A percentile compares a stretch with the other conserved stretches of the same genome.
Conservation (phyloP, 2,888 invertebrate species). For the Heliconius charithonia region DNA sequence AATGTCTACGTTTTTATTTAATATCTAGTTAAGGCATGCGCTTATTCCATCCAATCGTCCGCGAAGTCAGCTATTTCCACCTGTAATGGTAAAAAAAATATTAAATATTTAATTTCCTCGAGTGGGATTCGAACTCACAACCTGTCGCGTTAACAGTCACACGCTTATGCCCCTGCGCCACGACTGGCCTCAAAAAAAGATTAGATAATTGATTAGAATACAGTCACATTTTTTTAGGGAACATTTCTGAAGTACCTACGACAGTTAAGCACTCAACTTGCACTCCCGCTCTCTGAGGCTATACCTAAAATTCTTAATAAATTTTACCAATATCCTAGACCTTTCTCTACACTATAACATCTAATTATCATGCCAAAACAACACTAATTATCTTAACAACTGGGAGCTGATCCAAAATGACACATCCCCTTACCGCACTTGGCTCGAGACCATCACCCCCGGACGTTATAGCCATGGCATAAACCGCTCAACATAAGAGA, state of each 20-base stretch:
- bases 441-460: conserved; percentile 48
- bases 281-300: too few species aligned
- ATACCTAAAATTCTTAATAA: too few species aligned
- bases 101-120: not conserved
- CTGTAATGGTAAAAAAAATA: conserved; percentile 49
- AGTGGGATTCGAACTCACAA: too few species aligned
- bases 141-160: too few species aligned
- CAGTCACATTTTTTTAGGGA: too few species aligned
- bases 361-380: not conserved
- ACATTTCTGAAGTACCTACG: too few species aligned
- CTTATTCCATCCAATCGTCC: conserved; percentile 71
- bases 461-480: conserved; percentile 81
- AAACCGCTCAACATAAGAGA: conserved; percentile 82
- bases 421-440: not conserved
- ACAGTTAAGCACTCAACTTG: too few species aligned
- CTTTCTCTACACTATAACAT: too few species aligned
- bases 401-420: not conserved
- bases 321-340: too few species aligned
- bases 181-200: too few species aligned
- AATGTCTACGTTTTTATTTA: conserved; percentile 2
- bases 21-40: conserved; percentile 25
- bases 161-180: too few species aligned
- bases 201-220: too few species aligned
- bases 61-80: conserved; percentile 62
- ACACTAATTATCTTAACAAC: not conserved